Conservation (phyloP, 2,797 vertebrate genomes). For the Amphiprion clarkii region DNA sequence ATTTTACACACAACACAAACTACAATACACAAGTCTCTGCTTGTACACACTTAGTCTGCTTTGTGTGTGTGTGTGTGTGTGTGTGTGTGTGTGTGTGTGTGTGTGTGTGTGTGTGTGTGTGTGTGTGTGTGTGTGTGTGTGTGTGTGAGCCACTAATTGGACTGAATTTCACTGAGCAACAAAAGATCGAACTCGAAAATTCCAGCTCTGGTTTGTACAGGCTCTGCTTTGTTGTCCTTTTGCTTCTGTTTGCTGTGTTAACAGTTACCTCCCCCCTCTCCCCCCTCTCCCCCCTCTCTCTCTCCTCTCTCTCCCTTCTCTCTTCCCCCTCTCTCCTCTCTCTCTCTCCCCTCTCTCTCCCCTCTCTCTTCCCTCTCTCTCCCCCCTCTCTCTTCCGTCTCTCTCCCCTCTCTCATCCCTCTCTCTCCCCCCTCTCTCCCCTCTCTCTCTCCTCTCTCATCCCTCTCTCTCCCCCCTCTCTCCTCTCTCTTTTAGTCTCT, state of each 20-base stretch:
- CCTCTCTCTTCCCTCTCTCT: not conserved
- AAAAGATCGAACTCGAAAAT: slow-evolving; percentile 85
- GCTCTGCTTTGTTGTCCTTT: slow-evolving; percentile 81
- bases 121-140: slow-evolving; percentile 48
- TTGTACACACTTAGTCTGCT: too few species aligned
- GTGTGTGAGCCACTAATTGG: slow-evolving; percentile 82
- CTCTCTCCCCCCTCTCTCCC: slow-evolving; percentile 27
- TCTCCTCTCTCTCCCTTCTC: slow-evolving; percentile 1
- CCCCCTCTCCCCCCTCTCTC: slow-evolving; percentile 31
- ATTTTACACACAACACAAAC: too few species aligned
- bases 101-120: slow-evolving; percentile 30
- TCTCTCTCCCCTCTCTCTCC: slow-evolving; percentile 48
- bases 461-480: slow-evolving; percentile 25
- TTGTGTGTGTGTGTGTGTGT: slow-evolving; percentile 20
- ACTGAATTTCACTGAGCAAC: slow-evolving; percentile 80
- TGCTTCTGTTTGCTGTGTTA: slow-evolving; percentile 84
- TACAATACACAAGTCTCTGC: too few species aligned
- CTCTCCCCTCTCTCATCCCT: slow-evolving; percentile 46
- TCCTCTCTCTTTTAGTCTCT: slow-evolving; percentile 34
- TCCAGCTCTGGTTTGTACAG: slow-evolving; percentile 83
- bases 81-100: slow-evolving; percentile 28
- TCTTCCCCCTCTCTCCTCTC: slow-evolving; percentile 26
- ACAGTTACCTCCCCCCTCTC: slow-evolving; percentile 79
- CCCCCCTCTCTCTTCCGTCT: slow-evolving; percentile 1
- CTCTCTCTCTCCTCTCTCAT: slow-evolving; percentile 4